Evolutionary conservation across 2,113 vertebrate species (phyloP).

Genomic region (Ictalurus punctatus): DNA sequence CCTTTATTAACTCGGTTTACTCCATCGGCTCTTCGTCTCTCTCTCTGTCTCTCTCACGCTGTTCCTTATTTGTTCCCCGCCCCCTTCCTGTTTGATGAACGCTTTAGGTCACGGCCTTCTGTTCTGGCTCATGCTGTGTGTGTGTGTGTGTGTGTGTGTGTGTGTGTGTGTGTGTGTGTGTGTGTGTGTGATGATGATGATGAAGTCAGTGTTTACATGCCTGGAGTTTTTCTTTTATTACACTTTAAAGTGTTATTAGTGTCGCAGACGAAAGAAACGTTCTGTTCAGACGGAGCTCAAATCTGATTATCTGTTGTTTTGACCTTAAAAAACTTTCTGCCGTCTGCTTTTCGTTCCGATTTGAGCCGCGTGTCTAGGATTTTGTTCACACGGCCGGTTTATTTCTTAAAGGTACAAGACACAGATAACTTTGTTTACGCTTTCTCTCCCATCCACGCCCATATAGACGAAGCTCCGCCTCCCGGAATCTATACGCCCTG

Average conservation of each 20-base stretch:
- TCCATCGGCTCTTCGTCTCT: conserved; percentile 21
- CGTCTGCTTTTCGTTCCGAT: background rate
- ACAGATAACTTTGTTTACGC: background rate
- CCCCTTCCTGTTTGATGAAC: conserved; percentile 10
- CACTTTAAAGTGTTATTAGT: background rate
- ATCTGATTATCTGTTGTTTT: background rate
- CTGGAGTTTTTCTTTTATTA: background rate
- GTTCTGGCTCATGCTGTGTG: conserved; percentile 49
- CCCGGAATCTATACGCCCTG: background rate
- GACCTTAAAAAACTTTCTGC: background rate
- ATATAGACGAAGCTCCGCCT: background rate
- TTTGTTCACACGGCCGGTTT: background rate
- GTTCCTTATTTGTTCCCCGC: conserved; percentile 33
- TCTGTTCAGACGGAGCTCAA: background rate
- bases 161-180: background rate
- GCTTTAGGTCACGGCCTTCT: conserved; percentile 67
- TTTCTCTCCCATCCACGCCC: background rate
- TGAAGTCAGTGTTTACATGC: background rate
- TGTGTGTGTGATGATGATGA: background rate
- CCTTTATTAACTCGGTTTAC: conserved; percentile 55
- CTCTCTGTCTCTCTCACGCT: conserved; percentile 12
- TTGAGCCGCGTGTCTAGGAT: background rate
- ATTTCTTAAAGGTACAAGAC: background rate
- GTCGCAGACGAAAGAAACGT: background rate
- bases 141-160: background rate